Conservation (phyloP, 2,888 invertebrate genomes). For the Agrotis clavis region DNA sequence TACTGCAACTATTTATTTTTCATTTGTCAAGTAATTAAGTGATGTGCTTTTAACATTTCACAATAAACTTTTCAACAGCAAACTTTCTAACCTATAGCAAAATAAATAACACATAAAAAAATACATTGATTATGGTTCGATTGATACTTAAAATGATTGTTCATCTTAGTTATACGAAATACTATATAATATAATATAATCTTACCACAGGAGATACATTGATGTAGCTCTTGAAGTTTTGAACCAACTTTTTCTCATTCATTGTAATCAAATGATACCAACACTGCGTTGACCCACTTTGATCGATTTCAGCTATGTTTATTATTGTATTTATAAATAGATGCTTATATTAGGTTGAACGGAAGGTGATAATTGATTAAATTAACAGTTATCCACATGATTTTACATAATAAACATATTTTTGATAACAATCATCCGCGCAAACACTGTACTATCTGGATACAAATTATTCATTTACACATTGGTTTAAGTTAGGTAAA, state of each 20-base stretch:
- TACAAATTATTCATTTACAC: constrained; percentile 62
- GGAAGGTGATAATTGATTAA: constrained; percentile 69
- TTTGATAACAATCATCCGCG: constrained; percentile 84
- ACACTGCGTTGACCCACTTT: constrained; percentile 82
- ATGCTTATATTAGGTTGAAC: constrained; percentile 67
- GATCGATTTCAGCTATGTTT: constrained; percentile 66
- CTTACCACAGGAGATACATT: constrained; percentile 85
- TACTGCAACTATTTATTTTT: background rate
- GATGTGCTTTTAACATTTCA: background rate
- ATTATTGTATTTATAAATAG: constrained; percentile 59
- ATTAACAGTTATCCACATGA: constrained; percentile 82
- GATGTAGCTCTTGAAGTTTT: constrained; percentile 91
- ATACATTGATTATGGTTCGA: background rate
- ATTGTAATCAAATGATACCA: constrained; percentile 83
- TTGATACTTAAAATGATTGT: background rate
- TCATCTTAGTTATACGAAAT: background rate
- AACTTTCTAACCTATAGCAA: constrained; percentile 55
- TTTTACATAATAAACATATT: constrained; percentile 77
- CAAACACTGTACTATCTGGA: constrained; percentile 75
- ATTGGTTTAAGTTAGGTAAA: constrained; percentile 19
- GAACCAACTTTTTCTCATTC: constrained; percentile 90
- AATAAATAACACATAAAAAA: constrained; percentile 47
- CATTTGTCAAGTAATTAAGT: background rate
- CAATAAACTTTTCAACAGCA: background rate
- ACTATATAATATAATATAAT: background rate